phyloP scores from a whole-genome alignment of 2,888 invertebrate species.

The Cotesia congregata region DNA sequence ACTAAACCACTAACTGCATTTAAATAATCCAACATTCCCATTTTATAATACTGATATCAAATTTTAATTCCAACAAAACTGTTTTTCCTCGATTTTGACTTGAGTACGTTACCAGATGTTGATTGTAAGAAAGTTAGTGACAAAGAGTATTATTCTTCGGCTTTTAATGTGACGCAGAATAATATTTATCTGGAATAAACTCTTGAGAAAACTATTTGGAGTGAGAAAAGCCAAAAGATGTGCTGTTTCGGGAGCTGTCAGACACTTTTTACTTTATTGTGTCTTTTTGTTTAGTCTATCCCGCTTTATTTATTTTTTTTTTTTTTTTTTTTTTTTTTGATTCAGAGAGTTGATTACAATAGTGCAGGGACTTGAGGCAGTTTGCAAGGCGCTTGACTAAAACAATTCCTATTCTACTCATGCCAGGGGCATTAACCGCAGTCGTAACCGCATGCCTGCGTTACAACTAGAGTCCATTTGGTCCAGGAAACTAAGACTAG shows the following conservation, averaged over 20 bases:
- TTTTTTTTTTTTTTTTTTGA: not conserved
- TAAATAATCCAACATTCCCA: not conserved
- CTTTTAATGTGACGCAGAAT: not conserved
- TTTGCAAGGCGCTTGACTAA: constrained; percentile 12
- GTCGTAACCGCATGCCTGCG: constrained; percentile 21
- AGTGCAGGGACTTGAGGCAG: not conserved
- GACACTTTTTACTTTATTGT: not conserved
- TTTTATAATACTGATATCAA: too few species aligned
- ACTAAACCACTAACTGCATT: not conserved
- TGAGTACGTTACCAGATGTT: too few species aligned
- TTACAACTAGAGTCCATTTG: not conserved
- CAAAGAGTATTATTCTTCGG: not conserved
- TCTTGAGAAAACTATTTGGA: not conserved
- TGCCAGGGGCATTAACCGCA: constrained; percentile 19
- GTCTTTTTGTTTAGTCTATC: too few species aligned
- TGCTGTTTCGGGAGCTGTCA: not conserved
- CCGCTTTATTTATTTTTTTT: not conserved
- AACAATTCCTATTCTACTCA: constrained; percentile 19
- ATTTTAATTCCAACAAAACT: too few species aligned
- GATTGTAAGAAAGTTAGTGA: not conserved
- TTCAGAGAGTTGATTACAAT: not conserved
- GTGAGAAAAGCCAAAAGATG: not conserved
- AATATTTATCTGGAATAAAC: not conserved
- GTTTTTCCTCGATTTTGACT: too few species aligned
- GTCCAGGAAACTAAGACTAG: not conserved